A percentile compares a stretch with the other conserved stretches of the same genome.
phyloP scores from a whole-genome alignment of 2,888 invertebrate species.

The Onthophagus sagittarius region DNA sequence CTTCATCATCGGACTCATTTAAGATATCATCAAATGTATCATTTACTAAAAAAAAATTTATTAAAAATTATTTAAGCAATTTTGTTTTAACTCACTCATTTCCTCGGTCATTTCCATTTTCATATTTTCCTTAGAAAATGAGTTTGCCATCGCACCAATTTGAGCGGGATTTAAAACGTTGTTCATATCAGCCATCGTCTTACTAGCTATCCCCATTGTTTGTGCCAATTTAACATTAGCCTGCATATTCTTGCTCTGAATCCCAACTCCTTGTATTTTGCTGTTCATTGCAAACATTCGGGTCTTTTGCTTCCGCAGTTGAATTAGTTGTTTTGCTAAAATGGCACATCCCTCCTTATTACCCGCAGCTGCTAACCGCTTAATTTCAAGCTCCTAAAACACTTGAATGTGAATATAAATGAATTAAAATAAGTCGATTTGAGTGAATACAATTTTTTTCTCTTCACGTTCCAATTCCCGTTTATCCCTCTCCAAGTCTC shows the following conservation, averaged over 20 bases:
- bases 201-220: conserved; percentile 84
- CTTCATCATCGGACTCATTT: conserved; percentile 85
- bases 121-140: conserved; percentile 78
- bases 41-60: conserved; percentile 63
- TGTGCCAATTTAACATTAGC: conserved; percentile 83
- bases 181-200: conserved; percentile 87
- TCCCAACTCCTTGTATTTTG: conserved; percentile 72
- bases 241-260: conserved; percentile 85
- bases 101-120: conserved; percentile 96
- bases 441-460: conserved; percentile 61
- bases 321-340: conserved; percentile 85
- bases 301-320: conserved; percentile 82
- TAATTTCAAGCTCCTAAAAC: conserved; percentile 77
- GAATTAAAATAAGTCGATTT: conserved; percentile 4
- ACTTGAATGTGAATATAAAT: conserved; percentile 1
- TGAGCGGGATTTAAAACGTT: conserved; percentile 81
- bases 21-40: conserved; percentile 88
- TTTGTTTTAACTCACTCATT: conserved; percentile 68
- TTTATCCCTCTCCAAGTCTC: conserved; percentile 82
- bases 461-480: conserved; percentile 81
- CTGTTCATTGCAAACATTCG: conserved; percentile 78
- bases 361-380: conserved; percentile 82
- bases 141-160: conserved; percentile 75
- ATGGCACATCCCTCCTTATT: conserved; percentile 79
- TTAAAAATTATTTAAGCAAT: neutral